Conservation (phyloP, 2,113 vertebrate species). For the Cephalopterus ornatus region DNA sequence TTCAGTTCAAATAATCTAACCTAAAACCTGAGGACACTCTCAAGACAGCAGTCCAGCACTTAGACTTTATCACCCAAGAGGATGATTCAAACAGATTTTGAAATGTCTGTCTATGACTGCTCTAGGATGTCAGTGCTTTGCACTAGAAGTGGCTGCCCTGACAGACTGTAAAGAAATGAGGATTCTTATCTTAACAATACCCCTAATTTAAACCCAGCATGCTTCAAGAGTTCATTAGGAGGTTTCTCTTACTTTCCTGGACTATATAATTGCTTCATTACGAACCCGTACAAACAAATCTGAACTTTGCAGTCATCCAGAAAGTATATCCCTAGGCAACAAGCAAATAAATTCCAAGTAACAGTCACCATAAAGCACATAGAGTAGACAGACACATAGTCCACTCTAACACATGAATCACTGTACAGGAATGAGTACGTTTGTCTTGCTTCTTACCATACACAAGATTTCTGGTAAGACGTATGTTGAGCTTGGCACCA, state of each 20-base stretch:
- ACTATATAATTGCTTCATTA: background rate
- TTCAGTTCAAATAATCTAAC: background rate
- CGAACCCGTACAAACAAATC: constrained; percentile 5
- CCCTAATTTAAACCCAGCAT: background rate
- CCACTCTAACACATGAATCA: constrained; percentile 13
- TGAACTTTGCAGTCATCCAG: constrained; percentile 39
- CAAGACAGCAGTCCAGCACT: background rate
- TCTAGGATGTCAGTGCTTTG: background rate
- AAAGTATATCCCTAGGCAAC: constrained; percentile 53
- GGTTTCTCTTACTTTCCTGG: background rate
- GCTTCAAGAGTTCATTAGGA: background rate
- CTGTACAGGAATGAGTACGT: background rate
- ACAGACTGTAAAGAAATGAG: background rate
- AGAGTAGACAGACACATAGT: background rate
- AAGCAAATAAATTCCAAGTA: constrained; percentile 45
- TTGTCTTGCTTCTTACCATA: background rate
- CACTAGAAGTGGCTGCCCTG: background rate
- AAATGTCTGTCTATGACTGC: background rate
- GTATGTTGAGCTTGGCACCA: background rate
- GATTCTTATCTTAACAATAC: background rate
- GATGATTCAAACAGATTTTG: background rate
- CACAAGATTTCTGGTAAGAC: background rate
- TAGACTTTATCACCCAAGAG: background rate
- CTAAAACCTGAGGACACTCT: background rate
- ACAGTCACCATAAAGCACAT: constrained; percentile 17